phyloP scores from a whole-genome alignment of 2,888 invertebrate species.

The Xylota sylvarum region DNA sequence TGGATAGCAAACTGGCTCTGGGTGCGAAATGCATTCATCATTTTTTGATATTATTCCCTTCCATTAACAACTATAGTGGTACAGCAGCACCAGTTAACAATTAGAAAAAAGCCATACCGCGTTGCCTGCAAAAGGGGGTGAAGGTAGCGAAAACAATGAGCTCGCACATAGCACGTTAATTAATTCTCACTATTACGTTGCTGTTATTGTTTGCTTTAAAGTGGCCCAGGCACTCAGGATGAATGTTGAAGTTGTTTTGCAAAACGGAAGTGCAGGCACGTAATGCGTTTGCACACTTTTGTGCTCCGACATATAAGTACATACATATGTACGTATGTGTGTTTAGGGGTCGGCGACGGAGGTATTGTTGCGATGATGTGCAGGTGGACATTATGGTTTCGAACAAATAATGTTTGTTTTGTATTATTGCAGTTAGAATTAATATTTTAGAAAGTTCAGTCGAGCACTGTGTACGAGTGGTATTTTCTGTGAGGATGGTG shows the following conservation, averaged over 20 bases:
- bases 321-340: background rate
- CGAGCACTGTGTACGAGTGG: background rate
- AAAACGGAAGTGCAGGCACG: conserved; percentile 63
- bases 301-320: background rate
- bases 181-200: conserved; percentile 66
- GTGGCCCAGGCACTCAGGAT: conserved; percentile 56
- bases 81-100: conserved; percentile 51
- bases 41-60: conserved; percentile 51
- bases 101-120: conserved; percentile 44
- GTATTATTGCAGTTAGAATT: conserved; percentile 45
- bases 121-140: background rate
- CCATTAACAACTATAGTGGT: conserved; percentile 10
- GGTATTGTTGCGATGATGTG: conserved; percentile 42
- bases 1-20: conserved; percentile 22
- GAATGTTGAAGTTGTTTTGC: conserved; percentile 69
- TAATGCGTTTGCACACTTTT: conserved; percentile 56
- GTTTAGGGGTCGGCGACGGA: background rate
- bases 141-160: conserved; percentile 52
- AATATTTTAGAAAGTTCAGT: conserved; percentile 46
- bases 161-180: conserved; percentile 63
- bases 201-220: conserved; percentile 59
- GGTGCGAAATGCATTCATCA: conserved; percentile 57
- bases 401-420: conserved; percentile 55
- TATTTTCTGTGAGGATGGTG: background rate
- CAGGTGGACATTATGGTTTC: conserved; percentile 54